These are phyloP conservation scores for Gila orcuttii DNA, from an alignment of 2,113 vertebrate genomes.

Conservation along the genomic window DNA sequence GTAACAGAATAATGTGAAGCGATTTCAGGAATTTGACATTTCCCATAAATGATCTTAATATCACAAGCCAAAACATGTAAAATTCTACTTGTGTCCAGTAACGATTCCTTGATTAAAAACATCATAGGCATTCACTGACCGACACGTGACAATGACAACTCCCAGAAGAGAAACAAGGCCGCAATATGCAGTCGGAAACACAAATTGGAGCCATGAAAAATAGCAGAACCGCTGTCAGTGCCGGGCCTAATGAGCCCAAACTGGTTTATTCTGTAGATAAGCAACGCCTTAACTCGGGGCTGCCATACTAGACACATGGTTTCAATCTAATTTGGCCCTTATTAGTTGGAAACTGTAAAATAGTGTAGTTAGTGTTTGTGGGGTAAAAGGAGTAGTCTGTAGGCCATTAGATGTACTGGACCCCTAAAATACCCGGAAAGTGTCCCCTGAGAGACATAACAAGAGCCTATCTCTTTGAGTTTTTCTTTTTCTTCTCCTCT, in stretches of 20 bases:
- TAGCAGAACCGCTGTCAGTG: neutral
- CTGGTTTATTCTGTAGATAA: constrained; percentile 1
- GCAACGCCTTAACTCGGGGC: neutral
- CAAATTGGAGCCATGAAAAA: neutral
- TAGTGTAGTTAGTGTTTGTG: neutral
- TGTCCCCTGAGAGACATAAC: constrained; percentile 49
- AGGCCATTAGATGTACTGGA: constrained; percentile 41
- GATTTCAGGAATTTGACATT: constrained; percentile 17
- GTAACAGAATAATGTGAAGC: neutral
- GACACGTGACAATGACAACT: neutral
- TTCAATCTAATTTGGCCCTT: constrained; percentile 26
- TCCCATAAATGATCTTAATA: neutral
- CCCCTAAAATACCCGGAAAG: constrained; percentile 24
- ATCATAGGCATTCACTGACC: neutral
- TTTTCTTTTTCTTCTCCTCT: constrained; percentile 6
- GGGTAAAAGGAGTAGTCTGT: constrained; percentile 15
- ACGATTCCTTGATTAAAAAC: constrained; percentile 22
- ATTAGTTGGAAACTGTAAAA: constrained; percentile 19
- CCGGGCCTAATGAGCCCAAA: neutral
- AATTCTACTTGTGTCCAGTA: neutral
- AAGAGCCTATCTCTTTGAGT: constrained; percentile 35
- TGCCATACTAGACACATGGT: constrained; percentile 19
- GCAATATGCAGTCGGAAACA: neutral
- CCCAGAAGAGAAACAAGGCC: neutral
- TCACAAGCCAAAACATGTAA: neutral